Evolutionary conservation across 2,797 vertebrate species (phyloP).

Genomic region (Melopsittacus undulatus): DNA sequence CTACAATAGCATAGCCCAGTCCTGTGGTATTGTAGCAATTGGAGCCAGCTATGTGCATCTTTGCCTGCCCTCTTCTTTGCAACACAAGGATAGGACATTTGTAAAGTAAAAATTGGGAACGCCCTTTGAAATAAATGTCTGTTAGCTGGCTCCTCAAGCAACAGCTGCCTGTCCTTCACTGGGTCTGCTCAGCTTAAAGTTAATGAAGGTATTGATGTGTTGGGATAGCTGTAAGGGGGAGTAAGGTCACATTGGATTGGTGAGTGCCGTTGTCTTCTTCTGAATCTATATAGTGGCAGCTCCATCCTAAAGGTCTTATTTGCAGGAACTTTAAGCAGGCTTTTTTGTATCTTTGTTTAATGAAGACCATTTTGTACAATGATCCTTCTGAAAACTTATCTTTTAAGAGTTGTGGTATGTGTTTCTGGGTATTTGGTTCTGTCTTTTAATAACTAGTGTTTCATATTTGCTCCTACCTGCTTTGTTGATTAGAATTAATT

Average conservation of each 20-base stretch:
- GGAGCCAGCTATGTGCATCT: rapidly evolving
- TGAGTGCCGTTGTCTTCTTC: background rate
- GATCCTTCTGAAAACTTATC: background rate
- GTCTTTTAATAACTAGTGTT: background rate
- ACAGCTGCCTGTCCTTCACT: background rate
- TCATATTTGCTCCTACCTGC: background rate
- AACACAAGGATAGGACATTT: background rate
- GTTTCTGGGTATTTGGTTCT: background rate
- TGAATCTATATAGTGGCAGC: background rate
- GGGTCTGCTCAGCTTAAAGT: background rate
- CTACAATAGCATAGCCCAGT: background rate
- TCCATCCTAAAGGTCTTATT: background rate
- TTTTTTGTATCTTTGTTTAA: background rate
- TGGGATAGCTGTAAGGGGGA: background rate
- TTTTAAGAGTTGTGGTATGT: background rate
- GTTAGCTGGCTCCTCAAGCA: background rate
- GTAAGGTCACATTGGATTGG: background rate
- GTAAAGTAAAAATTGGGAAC: background rate
- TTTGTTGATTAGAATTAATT: background rate
- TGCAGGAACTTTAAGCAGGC: background rate
- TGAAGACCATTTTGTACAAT: background rate
- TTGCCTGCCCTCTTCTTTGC: rapidly evolving
- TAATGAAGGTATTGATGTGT: background rate
- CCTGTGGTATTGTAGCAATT: background rate
- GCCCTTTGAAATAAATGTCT: background rate